phyloP scores from a whole-genome alignment of 2,888 invertebrate species.

The Lithophane socia region DNA sequence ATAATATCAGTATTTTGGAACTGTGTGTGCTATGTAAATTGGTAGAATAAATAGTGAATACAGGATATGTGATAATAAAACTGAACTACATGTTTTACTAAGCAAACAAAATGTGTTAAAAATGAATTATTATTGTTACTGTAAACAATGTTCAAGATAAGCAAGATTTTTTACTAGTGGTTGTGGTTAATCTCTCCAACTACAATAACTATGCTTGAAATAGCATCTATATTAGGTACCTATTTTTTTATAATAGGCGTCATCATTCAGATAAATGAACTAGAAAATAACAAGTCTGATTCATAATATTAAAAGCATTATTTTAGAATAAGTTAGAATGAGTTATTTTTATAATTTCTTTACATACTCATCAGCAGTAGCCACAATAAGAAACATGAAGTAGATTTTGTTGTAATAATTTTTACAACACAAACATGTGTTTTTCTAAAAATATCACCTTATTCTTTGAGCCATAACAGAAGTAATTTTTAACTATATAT shows the following conservation, averaged over 20 bases:
- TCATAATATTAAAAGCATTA: not conserved
- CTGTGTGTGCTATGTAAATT: not conserved
- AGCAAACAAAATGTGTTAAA: slow-evolving; percentile 3
- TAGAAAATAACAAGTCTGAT: not conserved
- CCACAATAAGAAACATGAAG: not conserved
- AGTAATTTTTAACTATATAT: too few relatives aligned
- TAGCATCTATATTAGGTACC: not conserved
- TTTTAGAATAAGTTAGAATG: not conserved
- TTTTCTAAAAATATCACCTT: not conserved
- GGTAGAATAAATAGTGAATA: slow-evolving; percentile 18
- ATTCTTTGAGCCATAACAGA: not conserved
- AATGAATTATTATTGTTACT: not conserved
- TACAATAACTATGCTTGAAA: not conserved
- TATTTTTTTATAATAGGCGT: not conserved
- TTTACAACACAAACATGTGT: not conserved
- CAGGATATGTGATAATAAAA: slow-evolving; percentile 28
- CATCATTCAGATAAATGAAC: not conserved
- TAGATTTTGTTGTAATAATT: not conserved
- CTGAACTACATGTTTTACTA: not conserved
- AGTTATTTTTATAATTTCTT: not conserved
- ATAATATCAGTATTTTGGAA: not conserved
- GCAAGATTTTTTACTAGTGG: not conserved
- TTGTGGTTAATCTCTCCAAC: not conserved
- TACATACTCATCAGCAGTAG: not conserved
- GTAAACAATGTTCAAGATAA: not conserved